Base-by-base conservation (phyloP, 1,140 invertebrate species). In the Magallana angulata region DNA sequence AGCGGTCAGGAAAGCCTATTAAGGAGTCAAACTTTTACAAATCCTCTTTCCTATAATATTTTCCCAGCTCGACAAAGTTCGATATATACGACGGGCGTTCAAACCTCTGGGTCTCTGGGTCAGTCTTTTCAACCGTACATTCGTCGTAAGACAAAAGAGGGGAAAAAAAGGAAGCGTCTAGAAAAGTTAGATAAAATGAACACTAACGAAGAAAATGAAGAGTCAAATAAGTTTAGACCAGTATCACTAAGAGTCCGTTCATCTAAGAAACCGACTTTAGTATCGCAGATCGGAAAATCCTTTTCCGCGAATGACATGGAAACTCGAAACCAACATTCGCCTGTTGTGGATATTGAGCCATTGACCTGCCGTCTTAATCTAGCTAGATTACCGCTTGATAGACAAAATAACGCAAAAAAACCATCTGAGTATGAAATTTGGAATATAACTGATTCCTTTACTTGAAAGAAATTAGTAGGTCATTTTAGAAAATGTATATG, bases 301-400 rank as follows among this genome's bases (percentile, higher is more conserved):
- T 57, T 86, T 9, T 89, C 88, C 8, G 85, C 87, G 82, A 89
- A 89, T 36, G 88, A 85, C 76, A 89, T 84, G 62, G 82, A 86
- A 76, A 83, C 48, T 30, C 84, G 83, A 57, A 80, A 14, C 48
- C 48, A 56, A 56, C 80, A 82, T 82, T 82, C 80, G 4, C 80
- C 80, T 57, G 48, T 56, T 14, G n/a, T 58, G 16, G 80, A 82
- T n/a, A 56, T 58, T 56, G 48, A 82, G 8, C 80, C 80, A 7
- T 9, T 30, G 8, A n/a, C 36, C 48, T 82, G 16, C 24, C 57
- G 48, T 18, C 11, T 82, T 2, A 71, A 71, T 24, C 18, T 30
- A 30, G 68, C 68, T 30, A 71, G 68, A 24, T 18, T 30, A 7
- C 18, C 68, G 36, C 18, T 30, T 3, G 36, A 71, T 71, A 30